phyloP scores from a whole-genome alignment of 1,140 invertebrate genomes.

The Euwallacea similis region DNA sequence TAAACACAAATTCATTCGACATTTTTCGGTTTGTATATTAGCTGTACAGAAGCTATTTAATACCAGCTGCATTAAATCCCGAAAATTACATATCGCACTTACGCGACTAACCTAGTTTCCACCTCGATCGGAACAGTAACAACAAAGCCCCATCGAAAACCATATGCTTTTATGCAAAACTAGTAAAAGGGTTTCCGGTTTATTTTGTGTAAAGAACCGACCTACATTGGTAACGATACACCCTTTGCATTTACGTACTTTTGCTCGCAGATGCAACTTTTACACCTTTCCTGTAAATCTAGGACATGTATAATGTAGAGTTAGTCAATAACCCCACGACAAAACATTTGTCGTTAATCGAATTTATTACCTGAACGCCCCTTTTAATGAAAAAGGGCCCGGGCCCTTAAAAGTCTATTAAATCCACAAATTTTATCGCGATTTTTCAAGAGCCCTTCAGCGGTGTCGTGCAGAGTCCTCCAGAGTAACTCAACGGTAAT shows the following conservation, averaged over 20 bases:
- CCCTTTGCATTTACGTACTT: conserved; percentile 3
- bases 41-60: too few species aligned
- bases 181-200: conserved; percentile 20
- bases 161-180: conserved; percentile 27
- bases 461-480: conserved; percentile 32
- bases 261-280: not conserved
- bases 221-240: conserved; percentile 18
- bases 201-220: conserved; percentile 8
- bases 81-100: conserved; percentile 2
- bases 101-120: conserved; percentile 11
- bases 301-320: not conserved
- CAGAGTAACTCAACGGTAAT: conserved; percentile 8
- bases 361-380: conserved; percentile 36
- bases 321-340: not conserved
- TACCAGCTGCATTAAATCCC: too few species aligned
- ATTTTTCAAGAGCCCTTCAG: conserved; percentile 31
- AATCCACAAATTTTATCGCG: conserved; percentile 34
- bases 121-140: conserved; percentile 8
- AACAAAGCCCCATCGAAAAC: not conserved
- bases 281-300: not conserved
- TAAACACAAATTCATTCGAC: too few species aligned
- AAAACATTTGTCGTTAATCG: conserved; percentile 13
- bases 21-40: too few species aligned
- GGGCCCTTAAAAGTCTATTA: conserved; percentile 19
- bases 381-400: conserved; percentile 16